A percentile compares a stretch with the other conserved stretches of the same genome.
Conservation (phyloP, 2,113 vertebrate species). For the Amphiprion percula region DNA sequence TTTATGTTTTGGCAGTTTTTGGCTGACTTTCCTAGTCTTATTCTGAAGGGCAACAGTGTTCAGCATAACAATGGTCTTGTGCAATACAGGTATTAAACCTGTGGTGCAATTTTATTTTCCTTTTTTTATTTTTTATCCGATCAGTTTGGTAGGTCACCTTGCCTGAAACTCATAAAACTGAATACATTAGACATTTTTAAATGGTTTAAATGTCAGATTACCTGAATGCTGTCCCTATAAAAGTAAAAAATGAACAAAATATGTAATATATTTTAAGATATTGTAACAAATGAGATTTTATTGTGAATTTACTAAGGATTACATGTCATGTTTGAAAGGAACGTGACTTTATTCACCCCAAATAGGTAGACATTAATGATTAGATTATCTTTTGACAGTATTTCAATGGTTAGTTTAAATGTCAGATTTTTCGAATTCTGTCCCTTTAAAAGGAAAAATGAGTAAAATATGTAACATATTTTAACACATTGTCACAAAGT, state of each 20-base stretch:
- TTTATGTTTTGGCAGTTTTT: slow-evolving; percentile 43
- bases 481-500: background rate
- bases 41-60: slow-evolving; percentile 12
- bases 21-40: slow-evolving; percentile 18
- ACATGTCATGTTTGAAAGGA: background rate
- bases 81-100: slow-evolving; percentile 30
- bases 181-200: background rate
- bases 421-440: background rate
- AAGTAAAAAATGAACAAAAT: background rate
- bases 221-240: background rate
- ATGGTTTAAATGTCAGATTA: background rate
- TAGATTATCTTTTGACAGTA: background rate
- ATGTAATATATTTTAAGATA: too few relatives aligned
- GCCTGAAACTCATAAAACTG: background rate
- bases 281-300: background rate
- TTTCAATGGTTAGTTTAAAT: background rate
- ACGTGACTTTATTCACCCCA: background rate
- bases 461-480: background rate
- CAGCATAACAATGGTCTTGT: slow-evolving; percentile 18
- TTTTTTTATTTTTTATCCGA: background rate
- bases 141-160: background rate
- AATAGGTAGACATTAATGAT: background rate
- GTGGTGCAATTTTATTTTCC: background rate
- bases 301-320: background rate
- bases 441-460: background rate